These are phyloP conservation scores for Sebastes baramenuke DNA, from an alignment of 2,797 vertebrate genomes.

Conservation along the genomic window DNA sequence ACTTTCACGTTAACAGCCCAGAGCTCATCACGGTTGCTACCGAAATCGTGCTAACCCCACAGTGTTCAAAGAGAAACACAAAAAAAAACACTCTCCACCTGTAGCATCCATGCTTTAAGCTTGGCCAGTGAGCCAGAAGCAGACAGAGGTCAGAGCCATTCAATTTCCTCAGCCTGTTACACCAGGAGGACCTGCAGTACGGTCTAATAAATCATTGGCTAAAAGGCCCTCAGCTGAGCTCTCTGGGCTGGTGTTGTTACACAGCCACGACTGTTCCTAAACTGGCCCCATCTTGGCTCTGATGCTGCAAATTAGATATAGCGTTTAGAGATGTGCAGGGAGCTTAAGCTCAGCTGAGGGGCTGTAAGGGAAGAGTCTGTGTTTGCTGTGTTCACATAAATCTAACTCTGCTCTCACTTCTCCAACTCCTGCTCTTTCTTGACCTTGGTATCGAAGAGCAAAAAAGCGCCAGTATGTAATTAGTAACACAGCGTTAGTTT, in stretches of 20 bases:
- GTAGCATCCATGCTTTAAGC: neutral
- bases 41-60: neutral
- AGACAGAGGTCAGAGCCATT: constrained; percentile 64
- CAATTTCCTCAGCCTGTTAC: constrained; percentile 48
- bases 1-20: neutral
- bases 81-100: neutral
- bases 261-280: constrained; percentile 33
- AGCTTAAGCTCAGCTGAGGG: constrained; percentile 40
- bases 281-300: constrained; percentile 24
- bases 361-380: neutral
- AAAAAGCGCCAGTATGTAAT: neutral
- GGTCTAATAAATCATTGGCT: constrained; percentile 65
- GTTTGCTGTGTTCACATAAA: constrained; percentile 7
- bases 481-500: neutral
- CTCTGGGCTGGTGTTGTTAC: constrained; percentile 29
- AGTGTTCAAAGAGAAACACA: constrained; percentile 14
- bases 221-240: constrained; percentile 45
- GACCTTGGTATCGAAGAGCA: neutral
- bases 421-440: neutral
- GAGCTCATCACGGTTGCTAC: neutral
- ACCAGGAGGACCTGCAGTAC: constrained; percentile 37
- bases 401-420: constrained; percentile 2
- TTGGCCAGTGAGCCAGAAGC: constrained; percentile 7
- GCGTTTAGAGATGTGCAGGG: constrained; percentile 44
- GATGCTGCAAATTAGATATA: constrained; percentile 59